Evolutionary conservation across 2,888 invertebrate species (phyloP).

Genomic region (Crocallis elinguaria): DNA sequence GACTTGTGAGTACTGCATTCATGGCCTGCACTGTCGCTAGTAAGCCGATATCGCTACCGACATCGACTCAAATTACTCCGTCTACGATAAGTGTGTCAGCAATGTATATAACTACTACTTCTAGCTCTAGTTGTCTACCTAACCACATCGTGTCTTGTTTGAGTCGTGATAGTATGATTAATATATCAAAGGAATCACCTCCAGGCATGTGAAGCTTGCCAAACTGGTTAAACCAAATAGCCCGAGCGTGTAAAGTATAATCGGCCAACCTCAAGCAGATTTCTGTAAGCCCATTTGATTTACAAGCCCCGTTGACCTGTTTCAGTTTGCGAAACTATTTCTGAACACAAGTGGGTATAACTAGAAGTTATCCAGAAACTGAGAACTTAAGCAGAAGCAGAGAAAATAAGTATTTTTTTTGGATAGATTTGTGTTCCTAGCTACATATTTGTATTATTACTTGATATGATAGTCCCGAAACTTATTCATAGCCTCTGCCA

Average conservation of each 20-base stretch:
- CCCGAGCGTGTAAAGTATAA: conserved; percentile 4
- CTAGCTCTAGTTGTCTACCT: conserved; percentile 2
- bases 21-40: conserved; percentile 1
- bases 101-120: neutral
- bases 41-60: conserved; percentile 18
- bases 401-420: conserved; percentile 22
- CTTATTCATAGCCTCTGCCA: neutral
- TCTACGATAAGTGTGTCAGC: conserved; percentile 17
- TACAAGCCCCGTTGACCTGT: conserved; percentile 20
- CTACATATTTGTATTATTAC: conserved; percentile 11
- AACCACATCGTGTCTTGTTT: conserved; percentile 9
- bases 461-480: neutral
- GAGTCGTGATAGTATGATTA: conserved; percentile 6
- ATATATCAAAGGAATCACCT: conserved; percentile 18
- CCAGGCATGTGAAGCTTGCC: conserved; percentile 7
- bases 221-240: conserved; percentile 5
- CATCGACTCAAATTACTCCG: conserved; percentile 12
- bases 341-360: conserved; percentile 11
- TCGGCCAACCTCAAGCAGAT: conserved; percentile 1
- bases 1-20: conserved; percentile 5
- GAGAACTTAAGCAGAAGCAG: conserved; percentile 28
- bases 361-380: neutral
- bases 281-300: conserved; percentile 11
- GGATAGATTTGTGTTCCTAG: conserved; percentile 18
- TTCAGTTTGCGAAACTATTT: conserved; percentile 25